Conservation (phyloP, 2,888 invertebrate species). For the Siphlonurus alternatus region DNA sequence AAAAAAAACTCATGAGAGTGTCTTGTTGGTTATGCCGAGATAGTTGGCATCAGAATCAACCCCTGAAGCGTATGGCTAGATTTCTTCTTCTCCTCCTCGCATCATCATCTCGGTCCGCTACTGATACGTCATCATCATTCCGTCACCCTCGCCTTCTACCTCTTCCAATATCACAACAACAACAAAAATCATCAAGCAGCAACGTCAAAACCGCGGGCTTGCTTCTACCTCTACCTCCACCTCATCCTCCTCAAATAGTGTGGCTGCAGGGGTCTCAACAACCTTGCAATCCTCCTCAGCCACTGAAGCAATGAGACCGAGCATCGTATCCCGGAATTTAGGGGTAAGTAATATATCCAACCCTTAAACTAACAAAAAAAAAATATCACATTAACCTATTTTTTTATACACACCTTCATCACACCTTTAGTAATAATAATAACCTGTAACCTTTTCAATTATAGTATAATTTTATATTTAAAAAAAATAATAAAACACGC, state of each 20-base stretch:
- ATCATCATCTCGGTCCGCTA: background rate
- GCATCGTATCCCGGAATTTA: constrained; percentile 5
- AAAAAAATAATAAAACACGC: no score
- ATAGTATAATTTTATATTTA: no score
- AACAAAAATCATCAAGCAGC: background rate
- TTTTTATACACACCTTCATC: no score
- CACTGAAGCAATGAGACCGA: background rate
- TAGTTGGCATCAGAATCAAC: background rate
- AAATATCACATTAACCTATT: no score
- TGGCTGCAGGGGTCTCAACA: background rate
- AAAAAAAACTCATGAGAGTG: background rate
- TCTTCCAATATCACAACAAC: background rate
- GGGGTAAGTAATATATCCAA: constrained; percentile 6
- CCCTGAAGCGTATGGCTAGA: background rate
- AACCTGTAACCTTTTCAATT: no score
- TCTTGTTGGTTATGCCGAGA: background rate
- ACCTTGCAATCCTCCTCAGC: background rate
- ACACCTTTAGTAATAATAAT: no score
- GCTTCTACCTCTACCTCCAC: no score
- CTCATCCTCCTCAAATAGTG: background rate
- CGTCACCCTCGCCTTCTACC: background rate
- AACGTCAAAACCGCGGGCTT: no score
- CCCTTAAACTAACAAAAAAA: no score
- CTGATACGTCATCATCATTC: background rate
- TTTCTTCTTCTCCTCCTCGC: no score